Base-by-base conservation (phyloP, 2,113 vertebrate species). In the Urocynchramus pylzowi region DNA sequence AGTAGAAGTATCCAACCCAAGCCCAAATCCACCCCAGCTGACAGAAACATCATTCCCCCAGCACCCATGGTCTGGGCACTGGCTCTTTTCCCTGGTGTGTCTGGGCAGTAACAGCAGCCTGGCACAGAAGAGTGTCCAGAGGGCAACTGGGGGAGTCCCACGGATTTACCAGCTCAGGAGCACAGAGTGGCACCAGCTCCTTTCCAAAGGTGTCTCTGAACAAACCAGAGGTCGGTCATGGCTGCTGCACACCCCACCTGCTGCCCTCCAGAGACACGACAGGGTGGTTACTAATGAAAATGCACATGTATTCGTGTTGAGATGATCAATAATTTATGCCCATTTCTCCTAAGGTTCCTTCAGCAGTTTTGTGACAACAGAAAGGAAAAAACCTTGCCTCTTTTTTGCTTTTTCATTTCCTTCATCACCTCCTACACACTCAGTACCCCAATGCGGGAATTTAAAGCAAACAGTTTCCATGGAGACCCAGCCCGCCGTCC, bases 391-490 rank as follows among this genome's bases (percentile, higher is more conserved):
- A n/a, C 33, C 26, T 86, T 71, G 87, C 92, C 74, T 87, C 76
- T 65, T 70, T 84, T 95, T 88, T 63, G 56, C 69, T 60, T 90
- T 89, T 95, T 33, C 78, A 87, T 95, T 95, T 97, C 97, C 98
- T 97, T 94, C 93, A 93, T 97, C 97, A 96, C 95, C 96, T 96
- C 95, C 96, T 94, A 97, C 97, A 97, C 27, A 97, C 98, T 97
- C 95, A 93, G 92, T 97, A 98, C 98, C 98, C 97, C 91, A 97
- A 96, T 97, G 97, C 28, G 44, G 91, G 98, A 98, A 97, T 98
- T 98, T 97, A 96, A 98, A 97, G 98, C 97, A 97, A 98, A 98
- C 95, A 95, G 99, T 99, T 99, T 98, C 99, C 98, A 99, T 99
- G 98, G 98, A 98, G 98, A 99, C 97, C 65, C 89, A 91, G 97